Evolutionary conservation across 2,888 invertebrate species (phyloP).

Genomic region (Diarsia mendica): DNA sequence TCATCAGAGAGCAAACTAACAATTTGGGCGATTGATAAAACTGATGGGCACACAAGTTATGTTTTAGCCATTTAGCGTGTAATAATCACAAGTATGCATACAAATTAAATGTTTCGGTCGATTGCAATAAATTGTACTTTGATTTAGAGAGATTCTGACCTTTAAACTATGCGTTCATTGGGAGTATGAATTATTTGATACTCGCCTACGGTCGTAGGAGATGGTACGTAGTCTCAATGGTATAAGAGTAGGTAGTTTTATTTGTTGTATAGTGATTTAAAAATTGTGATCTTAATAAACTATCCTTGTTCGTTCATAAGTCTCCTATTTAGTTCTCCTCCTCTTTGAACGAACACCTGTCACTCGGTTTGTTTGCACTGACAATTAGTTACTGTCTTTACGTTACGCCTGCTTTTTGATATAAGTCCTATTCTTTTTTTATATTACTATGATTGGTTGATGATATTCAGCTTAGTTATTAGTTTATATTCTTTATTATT

Average conservation of each 20-base stretch:
- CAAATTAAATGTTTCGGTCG: background rate
- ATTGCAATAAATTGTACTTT: background rate
- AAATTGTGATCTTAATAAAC: background rate
- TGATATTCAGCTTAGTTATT: too few relatives aligned
- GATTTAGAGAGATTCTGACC: background rate
- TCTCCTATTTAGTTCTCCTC: background rate
- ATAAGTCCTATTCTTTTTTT: too few relatives aligned
- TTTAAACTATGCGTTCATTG: background rate
- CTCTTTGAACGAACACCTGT: too few relatives aligned
- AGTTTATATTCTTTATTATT: too few relatives aligned
- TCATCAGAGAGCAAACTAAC: slow-evolving; percentile 7
- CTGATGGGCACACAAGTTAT: background rate
- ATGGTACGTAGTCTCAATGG: background rate
- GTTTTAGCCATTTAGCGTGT: background rate
- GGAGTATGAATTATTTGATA: too few relatives aligned
- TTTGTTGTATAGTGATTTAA: too few relatives aligned
- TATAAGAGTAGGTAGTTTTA: background rate
- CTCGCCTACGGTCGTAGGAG: too few relatives aligned
- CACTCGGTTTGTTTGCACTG: too few relatives aligned
- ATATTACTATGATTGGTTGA: too few relatives aligned
- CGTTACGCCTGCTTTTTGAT: too few relatives aligned
- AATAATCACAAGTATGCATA: slow-evolving; percentile 7
- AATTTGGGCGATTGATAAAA: slow-evolving; percentile 54
- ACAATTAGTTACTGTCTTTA: too few relatives aligned
- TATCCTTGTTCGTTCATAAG: background rate